A percentile compares a stretch with the other conserved stretches of the same genome.
Evolutionary conservation across 2,888 invertebrate species (phyloP).

Genomic region (Napeogenes sylphis): DNA sequence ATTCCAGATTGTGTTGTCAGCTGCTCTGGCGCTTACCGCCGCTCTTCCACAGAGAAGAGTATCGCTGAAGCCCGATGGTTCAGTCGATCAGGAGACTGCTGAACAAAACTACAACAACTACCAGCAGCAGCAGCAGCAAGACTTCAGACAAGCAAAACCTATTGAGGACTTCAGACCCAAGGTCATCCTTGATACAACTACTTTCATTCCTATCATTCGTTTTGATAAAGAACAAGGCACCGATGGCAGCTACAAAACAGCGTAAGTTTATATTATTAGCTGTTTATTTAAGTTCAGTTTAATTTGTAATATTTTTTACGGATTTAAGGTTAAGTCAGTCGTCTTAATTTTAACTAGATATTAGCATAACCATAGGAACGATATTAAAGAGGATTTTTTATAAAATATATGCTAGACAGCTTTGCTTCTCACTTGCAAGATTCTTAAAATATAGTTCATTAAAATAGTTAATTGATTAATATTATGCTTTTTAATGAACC

Average conservation of each 20-base stretch:
- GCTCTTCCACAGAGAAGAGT: slow-evolving; percentile 70
- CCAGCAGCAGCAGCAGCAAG: slow-evolving; percentile 46
- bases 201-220: slow-evolving; percentile 87
- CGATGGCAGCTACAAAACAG: slow-evolving; percentile 89
- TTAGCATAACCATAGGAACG: too few species aligned
- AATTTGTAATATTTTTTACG: too few species aligned
- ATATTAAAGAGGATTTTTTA: too few species aligned
- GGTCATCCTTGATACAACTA: slow-evolving; percentile 78
- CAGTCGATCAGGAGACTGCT: slow-evolving; percentile 56
- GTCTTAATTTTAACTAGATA: too few species aligned
- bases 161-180: slow-evolving; percentile 69
- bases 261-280: slow-evolving; percentile 71
- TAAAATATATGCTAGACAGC: too few species aligned
- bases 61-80: slow-evolving; percentile 51
- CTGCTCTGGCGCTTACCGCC: slow-evolving; percentile 57
- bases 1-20: slow-evolving; percentile 62
- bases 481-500: too few species aligned
- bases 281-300: not conserved
- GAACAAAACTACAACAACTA: slow-evolving; percentile 66
- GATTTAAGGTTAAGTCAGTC: too few species aligned
- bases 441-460: too few species aligned
- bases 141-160: slow-evolving; percentile 56
- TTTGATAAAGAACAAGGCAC: slow-evolving; percentile 90
- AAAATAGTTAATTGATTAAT: too few species aligned
- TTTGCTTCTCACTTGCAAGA: too few species aligned